A percentile compares a stretch with the other conserved stretches of the same genome.
These are phyloP conservation scores for Lepidostoma basale DNA, from an alignment of 1,140 invertebrate genomes.

Conservation along the genomic window DNA sequence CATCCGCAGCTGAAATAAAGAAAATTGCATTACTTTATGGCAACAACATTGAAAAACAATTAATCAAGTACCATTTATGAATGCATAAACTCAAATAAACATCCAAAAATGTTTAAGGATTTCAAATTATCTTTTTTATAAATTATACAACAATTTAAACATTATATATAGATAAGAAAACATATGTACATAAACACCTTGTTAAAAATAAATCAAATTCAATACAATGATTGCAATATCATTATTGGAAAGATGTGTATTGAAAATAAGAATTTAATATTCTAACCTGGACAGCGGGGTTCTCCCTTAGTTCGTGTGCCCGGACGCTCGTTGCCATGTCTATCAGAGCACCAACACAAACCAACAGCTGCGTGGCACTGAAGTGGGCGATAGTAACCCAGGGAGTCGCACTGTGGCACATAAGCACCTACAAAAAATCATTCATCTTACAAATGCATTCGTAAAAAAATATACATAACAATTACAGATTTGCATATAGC, in stretches of 20 bases:
- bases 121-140: too few species aligned
- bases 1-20: constrained; percentile 56
- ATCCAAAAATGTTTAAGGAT: not conserved
- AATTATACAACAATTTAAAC: not conserved
- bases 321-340: constrained; percentile 86
- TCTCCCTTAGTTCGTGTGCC: constrained; percentile 83
- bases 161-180: not conserved
- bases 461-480: too few species aligned
- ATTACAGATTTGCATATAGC: too few species aligned
- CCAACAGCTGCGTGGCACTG: constrained; percentile 85
- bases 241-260: not conserved
- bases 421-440: constrained; percentile 69
- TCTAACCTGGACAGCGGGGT: constrained; percentile 77
- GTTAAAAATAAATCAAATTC: not conserved
- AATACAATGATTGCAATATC: not conserved
- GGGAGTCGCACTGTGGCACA: constrained; percentile 82
- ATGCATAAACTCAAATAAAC: not conserved
- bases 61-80: not conserved
- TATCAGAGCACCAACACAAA: constrained; percentile 93
- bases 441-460: too few species aligned
- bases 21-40: not conserved
- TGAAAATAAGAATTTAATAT: not conserved
- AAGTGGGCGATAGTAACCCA: constrained; percentile 84
- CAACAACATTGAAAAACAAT: constrained; percentile 41
- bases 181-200: not conserved